Conservation (phyloP, 2,797 vertebrate species). For the Microctenopoma steveboyesi region DNA sequence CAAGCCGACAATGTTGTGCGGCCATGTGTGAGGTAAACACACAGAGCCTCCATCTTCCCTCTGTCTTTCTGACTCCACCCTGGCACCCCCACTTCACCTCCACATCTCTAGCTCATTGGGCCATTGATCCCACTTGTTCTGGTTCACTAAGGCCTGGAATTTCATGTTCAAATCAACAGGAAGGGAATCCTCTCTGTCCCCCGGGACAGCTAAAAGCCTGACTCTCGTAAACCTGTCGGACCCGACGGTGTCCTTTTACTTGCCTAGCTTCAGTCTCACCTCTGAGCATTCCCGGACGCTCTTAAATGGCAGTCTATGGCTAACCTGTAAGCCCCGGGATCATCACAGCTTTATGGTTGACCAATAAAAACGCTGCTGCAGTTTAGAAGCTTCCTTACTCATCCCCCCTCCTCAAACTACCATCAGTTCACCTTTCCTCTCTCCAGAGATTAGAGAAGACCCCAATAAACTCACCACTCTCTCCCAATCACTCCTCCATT, state of each 20-base stretch:
- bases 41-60: slow-evolving; percentile 20
- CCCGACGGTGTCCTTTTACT: slow-evolving; percentile 77
- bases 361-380: slow-evolving; percentile 71
- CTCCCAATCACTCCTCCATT: slow-evolving; percentile 29
- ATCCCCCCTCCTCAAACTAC: slow-evolving; percentile 20
- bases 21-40: slow-evolving; percentile 71
- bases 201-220: slow-evolving; percentile 72
- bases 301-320: slow-evolving; percentile 76
- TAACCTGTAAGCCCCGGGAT: slow-evolving; percentile 66
- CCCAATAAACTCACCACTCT: slow-evolving; percentile 57
- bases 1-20: slow-evolving; percentile 65
- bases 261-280: slow-evolving; percentile 32
- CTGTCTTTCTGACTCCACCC: slow-evolving; percentile 39
- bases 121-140: slow-evolving; percentile 76
- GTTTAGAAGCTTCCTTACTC: slow-evolving; percentile 66
- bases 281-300: slow-evolving; percentile 73
- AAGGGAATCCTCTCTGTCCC: slow-evolving; percentile 68
- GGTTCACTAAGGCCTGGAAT: slow-evolving; percentile 79
- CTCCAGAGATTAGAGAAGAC: slow-evolving; percentile 66
- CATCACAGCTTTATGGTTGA: slow-evolving; percentile 74
- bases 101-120: slow-evolving; percentile 46
- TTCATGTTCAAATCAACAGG: slow-evolving; percentile 70
- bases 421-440: slow-evolving; percentile 54
- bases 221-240: slow-evolving; percentile 75
- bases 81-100: slow-evolving; percentile 28